Evolutionary conservation across 2,888 invertebrate genomes (phyloP), one percentile per base, ranked within the genome.

Genomic region (Lasioglossum figueresi): DNA sequence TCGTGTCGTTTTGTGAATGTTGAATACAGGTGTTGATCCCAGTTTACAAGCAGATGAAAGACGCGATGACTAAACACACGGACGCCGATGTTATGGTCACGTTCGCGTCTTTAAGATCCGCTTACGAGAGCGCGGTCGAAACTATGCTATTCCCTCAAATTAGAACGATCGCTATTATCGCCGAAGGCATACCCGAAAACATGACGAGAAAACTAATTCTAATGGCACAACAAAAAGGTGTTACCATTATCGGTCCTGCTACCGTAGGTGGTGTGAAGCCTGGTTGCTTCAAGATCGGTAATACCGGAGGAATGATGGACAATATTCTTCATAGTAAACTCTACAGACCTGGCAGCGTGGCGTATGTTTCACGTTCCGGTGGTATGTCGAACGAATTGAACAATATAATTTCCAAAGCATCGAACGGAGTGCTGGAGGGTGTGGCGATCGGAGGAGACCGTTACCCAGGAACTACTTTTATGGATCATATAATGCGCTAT

Each of bases 361-460:
- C 99, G 0, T 99, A 99, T 95, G 99, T 99, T 0, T 99, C 99
- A 0, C 97, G 99, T 37, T 99, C 99, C 0, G 99, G 99, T 48
- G 99, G 99, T 14, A 99, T 99, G 99, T 99, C 99, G 76, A 99
- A 99, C 95, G 99, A 99, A 94, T 96, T 99, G 85, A 99, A 99
- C 96, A 99, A 99, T 95, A 99, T 99, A 75, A 96, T 99, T 85
- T 98, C 99, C 0, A 98, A 99, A 93, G 97, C 99, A 79, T 99
- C 99, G 0, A 98, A 99, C 95, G 99, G 99, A 6, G 99, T 99
- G 0, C 97, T 98, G 92, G 99, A 99, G 95, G 99, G 99, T 5
- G 98, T 99, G 10, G 99, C 99, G 76, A 99, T 99, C 92, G 99
- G 99, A 8, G 99, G 99, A 0, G 99, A 99, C 95, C 96, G 98